These are phyloP conservation scores for Apamea epomidion DNA, from an alignment of 2,888 invertebrate species.

Conservation along the genomic window DNA sequence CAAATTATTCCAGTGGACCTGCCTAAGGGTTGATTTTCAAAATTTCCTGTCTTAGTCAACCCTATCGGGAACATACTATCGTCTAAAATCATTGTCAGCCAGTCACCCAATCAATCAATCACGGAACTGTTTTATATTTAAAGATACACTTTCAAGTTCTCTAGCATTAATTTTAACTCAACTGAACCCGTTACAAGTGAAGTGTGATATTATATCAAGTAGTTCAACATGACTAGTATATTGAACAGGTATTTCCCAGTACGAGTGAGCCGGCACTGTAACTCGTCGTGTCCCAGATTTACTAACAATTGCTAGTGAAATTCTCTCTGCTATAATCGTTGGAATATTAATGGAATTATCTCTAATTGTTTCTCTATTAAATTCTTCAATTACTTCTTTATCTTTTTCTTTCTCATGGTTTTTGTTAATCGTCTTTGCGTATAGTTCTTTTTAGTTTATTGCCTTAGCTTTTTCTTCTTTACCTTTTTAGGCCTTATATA, in stretches of 20 bases:
- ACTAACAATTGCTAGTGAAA: constrained; percentile 54
- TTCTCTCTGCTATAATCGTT: constrained; percentile 58
- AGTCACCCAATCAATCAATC: constrained; percentile 21
- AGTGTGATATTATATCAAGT: constrained; percentile 42
- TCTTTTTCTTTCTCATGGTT: constrained; percentile 31
- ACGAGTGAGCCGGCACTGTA: constrained; percentile 41
- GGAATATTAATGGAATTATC: constrained; percentile 59
- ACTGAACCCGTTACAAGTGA: constrained; percentile 39
- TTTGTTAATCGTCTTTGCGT: neutral
- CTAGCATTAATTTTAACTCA: constrained; percentile 30
- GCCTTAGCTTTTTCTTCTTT: neutral
- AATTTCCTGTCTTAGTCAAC: too few relatives aligned
- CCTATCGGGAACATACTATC: neutral
- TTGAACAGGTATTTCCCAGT: constrained; percentile 58
- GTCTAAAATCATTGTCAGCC: neutral
- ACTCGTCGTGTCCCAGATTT: constrained; percentile 51
- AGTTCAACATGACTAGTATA: constrained; percentile 43
- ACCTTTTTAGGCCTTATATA: neutral
- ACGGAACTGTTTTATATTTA: constrained; percentile 24
- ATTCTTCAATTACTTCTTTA: constrained; percentile 33
- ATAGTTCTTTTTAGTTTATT: constrained; percentile 10
- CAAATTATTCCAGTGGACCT: neutral
- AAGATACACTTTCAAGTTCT: constrained; percentile 42
- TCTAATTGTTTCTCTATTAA: constrained; percentile 60
- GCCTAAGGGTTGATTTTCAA: neutral